These are phyloP conservation scores for Equus przewalskii DNA, from an alignment of 2,113 vertebrate species.

Conservation along the genomic window DNA sequence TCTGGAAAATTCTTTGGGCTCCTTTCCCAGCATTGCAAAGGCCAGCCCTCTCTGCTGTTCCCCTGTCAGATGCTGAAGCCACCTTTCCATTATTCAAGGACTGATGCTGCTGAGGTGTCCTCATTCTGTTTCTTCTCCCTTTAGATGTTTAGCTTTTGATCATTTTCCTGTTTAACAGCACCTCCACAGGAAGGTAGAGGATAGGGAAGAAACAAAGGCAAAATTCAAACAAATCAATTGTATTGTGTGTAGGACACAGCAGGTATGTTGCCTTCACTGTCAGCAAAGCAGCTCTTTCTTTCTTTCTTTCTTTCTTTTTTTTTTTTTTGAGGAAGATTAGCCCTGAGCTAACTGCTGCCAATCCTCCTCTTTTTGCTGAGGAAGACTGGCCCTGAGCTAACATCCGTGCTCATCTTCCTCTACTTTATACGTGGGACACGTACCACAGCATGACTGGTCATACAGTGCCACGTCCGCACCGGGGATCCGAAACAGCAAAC, in stretches of 20 bases:
- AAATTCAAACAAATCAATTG: not conserved
- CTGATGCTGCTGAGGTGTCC: not conserved
- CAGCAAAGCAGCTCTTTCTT: not conserved
- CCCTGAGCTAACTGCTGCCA: no score
- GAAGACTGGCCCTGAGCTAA: no score
- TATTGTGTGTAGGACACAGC: not conserved
- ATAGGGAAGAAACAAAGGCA: constrained; percentile 26
- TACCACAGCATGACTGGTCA: no score
- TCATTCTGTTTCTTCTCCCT: constrained; percentile 49
- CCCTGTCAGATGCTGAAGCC: not conserved
- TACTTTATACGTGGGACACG: no score
- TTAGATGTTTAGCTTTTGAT: constrained; percentile 64
- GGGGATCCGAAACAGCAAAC: no score
- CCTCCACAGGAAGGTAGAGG: not conserved
- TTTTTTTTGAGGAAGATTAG: no score
- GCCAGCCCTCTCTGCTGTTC: not conserved
- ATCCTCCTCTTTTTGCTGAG: no score
- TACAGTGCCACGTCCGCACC: no score
- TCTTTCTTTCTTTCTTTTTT: no score
- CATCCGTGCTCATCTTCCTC: no score
- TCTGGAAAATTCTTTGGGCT: not conserved
- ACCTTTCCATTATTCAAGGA: not conserved
- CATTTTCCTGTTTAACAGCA: not conserved
- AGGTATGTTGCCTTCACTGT: not conserved
- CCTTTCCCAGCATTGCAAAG: not conserved